Percentiles rank a stretch among this genome's conserved stretches.
Evolutionary conservation across 2,888 invertebrate genomes (phyloP).

Genomic region (Ennomos erosarius): DNA sequence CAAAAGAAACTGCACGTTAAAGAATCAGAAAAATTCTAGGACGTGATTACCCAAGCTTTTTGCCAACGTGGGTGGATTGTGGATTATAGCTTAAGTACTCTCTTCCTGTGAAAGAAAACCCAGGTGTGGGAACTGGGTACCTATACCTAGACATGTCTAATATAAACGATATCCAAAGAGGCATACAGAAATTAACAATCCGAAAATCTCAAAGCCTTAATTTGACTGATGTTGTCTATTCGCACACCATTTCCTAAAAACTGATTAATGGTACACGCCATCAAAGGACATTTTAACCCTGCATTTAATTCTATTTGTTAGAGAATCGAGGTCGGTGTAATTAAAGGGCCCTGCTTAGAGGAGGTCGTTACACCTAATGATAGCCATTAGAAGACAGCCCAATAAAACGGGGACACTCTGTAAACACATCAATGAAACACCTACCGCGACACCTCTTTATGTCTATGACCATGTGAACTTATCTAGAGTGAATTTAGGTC

Average conservation of each 20-base stretch:
- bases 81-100: too few relatives aligned
- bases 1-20: too few relatives aligned
- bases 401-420: neutral
- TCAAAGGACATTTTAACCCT: conserved; percentile 38
- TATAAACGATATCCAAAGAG: conserved; percentile 3
- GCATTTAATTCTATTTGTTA: conserved; percentile 48
- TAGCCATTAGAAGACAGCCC: conserved; percentile 26
- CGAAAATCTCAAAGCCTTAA: conserved; percentile 11
- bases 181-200: conserved; percentile 10
- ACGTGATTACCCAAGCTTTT: too few relatives aligned
- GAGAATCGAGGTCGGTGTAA: conserved; percentile 45
- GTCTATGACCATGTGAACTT: too few relatives aligned
- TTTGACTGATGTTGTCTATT: conserved; percentile 3
- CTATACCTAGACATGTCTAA: too few relatives aligned
- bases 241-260: conserved; percentile 16
- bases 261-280: conserved; percentile 36
- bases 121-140: too few relatives aligned
- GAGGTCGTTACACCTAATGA: conserved; percentile 41
- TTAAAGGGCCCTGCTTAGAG: conserved; percentile 52
- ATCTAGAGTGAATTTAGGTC: too few relatives aligned
- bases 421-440: neutral
- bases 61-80: too few relatives aligned
- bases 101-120: too few relatives aligned
- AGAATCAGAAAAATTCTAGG: too few relatives aligned
- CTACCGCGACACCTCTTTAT: too few relatives aligned